These are phyloP conservation scores for Chaetophractus vellerosus DNA, from an alignment of 2,797 vertebrate genomes.

Conservation along the genomic window DNA sequence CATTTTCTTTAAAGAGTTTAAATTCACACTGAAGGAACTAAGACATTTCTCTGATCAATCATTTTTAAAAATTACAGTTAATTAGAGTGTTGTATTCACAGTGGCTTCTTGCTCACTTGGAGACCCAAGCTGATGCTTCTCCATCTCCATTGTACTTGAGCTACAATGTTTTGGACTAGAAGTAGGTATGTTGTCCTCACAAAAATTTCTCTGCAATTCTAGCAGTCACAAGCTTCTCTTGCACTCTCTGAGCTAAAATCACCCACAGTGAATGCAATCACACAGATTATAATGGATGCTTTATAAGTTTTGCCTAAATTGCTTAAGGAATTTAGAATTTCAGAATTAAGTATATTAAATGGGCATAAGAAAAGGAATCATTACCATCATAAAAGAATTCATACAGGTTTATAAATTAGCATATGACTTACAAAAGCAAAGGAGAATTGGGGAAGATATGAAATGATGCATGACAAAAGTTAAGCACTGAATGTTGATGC, in stretches of 20 bases:
- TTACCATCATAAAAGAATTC: slow-evolving; percentile 82
- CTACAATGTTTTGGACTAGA: background rate
- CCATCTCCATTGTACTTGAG: background rate
- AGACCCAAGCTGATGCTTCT: slow-evolving; percentile 60
- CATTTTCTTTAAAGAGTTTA: slow-evolving; percentile 62
- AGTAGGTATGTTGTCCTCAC: background rate
- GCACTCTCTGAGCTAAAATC: slow-evolving; percentile 29
- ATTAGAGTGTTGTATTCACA: slow-evolving; percentile 36
- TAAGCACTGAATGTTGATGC: slow-evolving; percentile 49
- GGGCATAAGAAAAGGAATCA: slow-evolving; percentile 59
- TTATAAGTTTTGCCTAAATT: slow-evolving; percentile 73
- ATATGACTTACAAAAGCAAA: slow-evolving; percentile 74
- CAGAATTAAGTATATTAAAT: slow-evolving; percentile 69
- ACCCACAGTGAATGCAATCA: slow-evolving; percentile 43
- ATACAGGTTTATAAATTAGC: slow-evolving; percentile 69
- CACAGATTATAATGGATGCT: slow-evolving; percentile 64
- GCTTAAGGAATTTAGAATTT: slow-evolving; percentile 70
- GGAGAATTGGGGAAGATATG: slow-evolving; percentile 36
- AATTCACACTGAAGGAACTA: slow-evolving; percentile 66
- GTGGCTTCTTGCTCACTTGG: slow-evolving; percentile 40
- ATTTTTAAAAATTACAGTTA: slow-evolving; percentile 29
- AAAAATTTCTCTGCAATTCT: slow-evolving; percentile 10
- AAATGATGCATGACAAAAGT: slow-evolving; percentile 74
- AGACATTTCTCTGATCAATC: background rate
- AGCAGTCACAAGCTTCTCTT: slow-evolving; percentile 19